Base-by-base conservation (phyloP, 2,797 vertebrate species). In the Siniperca undulata region DNA sequence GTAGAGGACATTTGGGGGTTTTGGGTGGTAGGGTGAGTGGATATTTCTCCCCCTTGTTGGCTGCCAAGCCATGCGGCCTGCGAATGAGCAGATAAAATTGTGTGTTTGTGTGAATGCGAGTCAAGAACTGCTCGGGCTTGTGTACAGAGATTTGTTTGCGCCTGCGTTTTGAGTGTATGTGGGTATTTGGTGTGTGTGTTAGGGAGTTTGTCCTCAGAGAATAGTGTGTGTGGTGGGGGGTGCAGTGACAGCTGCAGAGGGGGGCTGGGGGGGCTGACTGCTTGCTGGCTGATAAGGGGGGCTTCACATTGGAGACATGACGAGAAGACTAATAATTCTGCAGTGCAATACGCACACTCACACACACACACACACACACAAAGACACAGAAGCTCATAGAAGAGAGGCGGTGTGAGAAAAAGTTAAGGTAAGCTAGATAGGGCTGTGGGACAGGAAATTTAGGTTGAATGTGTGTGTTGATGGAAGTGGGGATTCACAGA, bases 201-300 rank as follows among this genome's bases (percentile, higher is more conserved):
- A 6, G 77, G 74, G 86, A 90, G 85, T 86, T 87, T 65, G 80
- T 92, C 92, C 91, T 91, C 48, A 5, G 92, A 92, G 93, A 48
- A 85, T 90, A 88, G 92, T 94, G 68, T 81, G 83, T 89, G 77
- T 86, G 84, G 80, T 82, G 78, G 71, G 84, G 85, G 91, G 84
- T 71, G 87, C 94, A 91, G 91, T 93, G 96, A 95, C 97, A 97
- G 97, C 97, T 97, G 97, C 90, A 94, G 92, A 83, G 93, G 96
- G 94, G 95, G 93, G 76, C 30, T 14, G n/a, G 82, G 70, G 91
- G 94, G 93, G 86, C 95, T 95, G 96, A 97, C 97, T 98, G 98
- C 95, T 94, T 89, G 94, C 95, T 88, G 91, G 92, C 97, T 97
- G 98, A 99, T 99, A 98, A 98, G 96, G 95, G 94, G 96, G 95